A percentile compares a stretch with the other conserved stretches of the same genome.
Conservation (phyloP, 2,888 invertebrate genomes). For the Tipula helvola region DNA sequence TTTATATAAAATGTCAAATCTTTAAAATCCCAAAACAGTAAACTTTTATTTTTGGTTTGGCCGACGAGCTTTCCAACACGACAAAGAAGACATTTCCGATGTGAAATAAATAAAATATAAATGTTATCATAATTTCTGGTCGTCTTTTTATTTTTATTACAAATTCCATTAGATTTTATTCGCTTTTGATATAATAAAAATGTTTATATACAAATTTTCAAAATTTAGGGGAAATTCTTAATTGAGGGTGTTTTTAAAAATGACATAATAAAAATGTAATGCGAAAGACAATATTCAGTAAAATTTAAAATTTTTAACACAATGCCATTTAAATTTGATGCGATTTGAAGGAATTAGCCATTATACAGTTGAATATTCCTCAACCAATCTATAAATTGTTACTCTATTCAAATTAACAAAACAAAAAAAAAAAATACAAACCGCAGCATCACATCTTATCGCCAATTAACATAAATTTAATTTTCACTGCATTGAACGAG, state of each 20-base stretch:
- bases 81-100: background rate
- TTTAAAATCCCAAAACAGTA: background rate
- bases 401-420: no score
- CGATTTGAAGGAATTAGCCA: background rate
- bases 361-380: no score
- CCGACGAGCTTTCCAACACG: background rate
- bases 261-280: background rate
- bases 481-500: background rate
- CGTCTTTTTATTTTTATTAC: background rate
- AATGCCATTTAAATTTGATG: background rate
- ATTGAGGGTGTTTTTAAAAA: background rate
- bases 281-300: background rate
- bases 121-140: background rate
- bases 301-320: background rate
- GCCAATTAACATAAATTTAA: background rate
- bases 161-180: background rate
- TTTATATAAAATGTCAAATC: background rate
- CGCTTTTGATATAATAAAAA: background rate
- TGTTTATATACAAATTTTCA: background rate
- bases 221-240: background rate
- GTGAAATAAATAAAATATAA: background rate
- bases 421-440: no score
- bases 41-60: background rate
- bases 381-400: no score
- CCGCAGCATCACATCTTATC: background rate